Evolutionary conservation across 2,888 invertebrate genomes (phyloP), one percentile per base, ranked within the genome.

Genomic region (Allophyes oxyacanthae): DNA sequence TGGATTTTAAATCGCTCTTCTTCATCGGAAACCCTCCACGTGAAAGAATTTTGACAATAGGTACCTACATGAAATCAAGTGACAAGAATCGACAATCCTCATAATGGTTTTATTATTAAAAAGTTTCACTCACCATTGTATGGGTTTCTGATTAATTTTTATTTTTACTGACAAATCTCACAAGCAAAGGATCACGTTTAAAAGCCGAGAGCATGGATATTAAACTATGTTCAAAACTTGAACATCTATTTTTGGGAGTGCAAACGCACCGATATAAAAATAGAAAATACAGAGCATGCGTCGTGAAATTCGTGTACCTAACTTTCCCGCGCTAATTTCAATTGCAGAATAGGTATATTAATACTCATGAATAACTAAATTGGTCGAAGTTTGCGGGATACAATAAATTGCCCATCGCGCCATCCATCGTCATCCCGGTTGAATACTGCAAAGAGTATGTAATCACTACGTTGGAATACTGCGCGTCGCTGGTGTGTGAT

Each of bases 221-320:
- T 78, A 75, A 81, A 81, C 74, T 83, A 79, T 79, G 75, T 76
- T 80, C 78, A 82, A 86, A 85, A 84, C 82, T 86, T 83, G 81
- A 78, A 81, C 78, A 63, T 89, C 91, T 92, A 92, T 91, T 92
- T 91, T 85, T 82, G 89, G 90, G 87, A 70, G 76, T 81, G 84
- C 86, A 84, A 81, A 88, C 87, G 89, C 84, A 80, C 65, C 64
- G 82, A 65, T 82, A 64, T 85, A 88, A 83, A 90, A 91, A 91
- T 92, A 92, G 92, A 90, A 81, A 77, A 72, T 74, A 76, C 72
- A 76, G 79, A 74, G 79, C 83, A 81, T 69, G 79, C 83, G 81
- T 69, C 71, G 68, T 65, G 75, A 80, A 84, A 83, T 79, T 79
- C 74, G 66, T 69, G 60, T 20, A 20, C 4, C 20, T 82, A 83